Conservation (phyloP, 2,797 vertebrate species). For the Chromis chromis region DNA sequence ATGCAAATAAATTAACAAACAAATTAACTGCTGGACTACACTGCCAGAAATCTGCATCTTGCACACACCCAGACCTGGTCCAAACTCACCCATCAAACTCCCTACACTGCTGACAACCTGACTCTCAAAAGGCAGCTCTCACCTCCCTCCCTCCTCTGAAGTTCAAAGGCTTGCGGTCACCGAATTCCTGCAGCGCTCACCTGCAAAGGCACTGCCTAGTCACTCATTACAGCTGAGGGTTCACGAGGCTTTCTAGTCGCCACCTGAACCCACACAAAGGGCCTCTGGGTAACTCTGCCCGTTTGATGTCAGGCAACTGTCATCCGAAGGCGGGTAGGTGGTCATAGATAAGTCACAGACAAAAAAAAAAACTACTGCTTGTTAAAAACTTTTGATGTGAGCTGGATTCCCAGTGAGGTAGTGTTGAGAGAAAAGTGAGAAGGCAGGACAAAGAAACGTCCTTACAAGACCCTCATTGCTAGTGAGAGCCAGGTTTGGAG, state of each 20-base stretch:
- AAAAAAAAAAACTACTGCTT: constrained; percentile 43
- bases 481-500: constrained; percentile 3
- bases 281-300: constrained; percentile 70
- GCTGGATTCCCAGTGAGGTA: constrained; percentile 18
- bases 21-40: neutral
- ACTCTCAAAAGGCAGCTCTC: constrained; percentile 9
- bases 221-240: constrained; percentile 72
- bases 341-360: constrained; percentile 58
- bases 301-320: constrained; percentile 81
- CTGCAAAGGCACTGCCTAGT: constrained; percentile 72
- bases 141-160: neutral
- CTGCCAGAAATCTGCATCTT: neutral
- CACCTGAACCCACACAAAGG: constrained; percentile 81
- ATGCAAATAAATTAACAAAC: neutral
- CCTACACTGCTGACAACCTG: constrained; percentile 21
- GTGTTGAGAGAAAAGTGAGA: constrained; percentile 67
- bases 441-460: constrained; percentile 19
- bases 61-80: constrained; percentile 9
- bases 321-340: constrained; percentile 59
- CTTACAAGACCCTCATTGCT: neutral
- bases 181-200: constrained; percentile 78
- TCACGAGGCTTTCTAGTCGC: constrained; percentile 64
- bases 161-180: constrained; percentile 76
- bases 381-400: constrained; percentile 70
- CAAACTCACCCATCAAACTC: constrained; percentile 16